phyloP scores from a whole-genome alignment of 2,797 vertebrate species.

The Botia almorhae region DNA sequence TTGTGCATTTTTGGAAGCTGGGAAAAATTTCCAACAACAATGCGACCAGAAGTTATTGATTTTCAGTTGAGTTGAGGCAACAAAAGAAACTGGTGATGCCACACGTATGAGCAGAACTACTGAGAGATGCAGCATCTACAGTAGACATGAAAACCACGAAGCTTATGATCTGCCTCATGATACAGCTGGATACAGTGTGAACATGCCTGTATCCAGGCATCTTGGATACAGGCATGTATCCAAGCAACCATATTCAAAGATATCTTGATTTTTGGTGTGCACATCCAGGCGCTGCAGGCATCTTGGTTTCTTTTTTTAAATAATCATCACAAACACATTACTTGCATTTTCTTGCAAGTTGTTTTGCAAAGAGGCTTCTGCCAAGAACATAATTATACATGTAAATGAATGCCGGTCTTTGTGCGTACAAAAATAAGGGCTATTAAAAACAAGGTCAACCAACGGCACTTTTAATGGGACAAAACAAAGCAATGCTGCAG shows the following conservation, averaged over 20 bases:
- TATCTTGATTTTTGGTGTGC: no score
- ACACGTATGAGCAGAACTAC: no score
- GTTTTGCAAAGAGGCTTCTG: background rate
- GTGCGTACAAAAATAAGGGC: slow-evolving; percentile 27
- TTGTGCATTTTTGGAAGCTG: no score
- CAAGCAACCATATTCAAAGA: no score
- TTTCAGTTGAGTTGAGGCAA: background rate
- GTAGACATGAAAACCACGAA: no score
- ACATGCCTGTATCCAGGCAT: no score
- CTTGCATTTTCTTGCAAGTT: background rate
- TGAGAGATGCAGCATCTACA: no score
- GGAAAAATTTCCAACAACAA: background rate
- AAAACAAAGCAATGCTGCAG: slow-evolving; percentile 13
- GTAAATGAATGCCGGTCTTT: slow-evolving; percentile 14
- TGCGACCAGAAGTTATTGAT: background rate
- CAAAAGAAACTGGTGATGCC: no score
- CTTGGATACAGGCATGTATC: no score
- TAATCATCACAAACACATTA: background rate
- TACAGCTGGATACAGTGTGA: no score
- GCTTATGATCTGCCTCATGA: no score
- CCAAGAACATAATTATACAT: slow-evolving; percentile 13
- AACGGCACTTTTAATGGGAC: background rate
- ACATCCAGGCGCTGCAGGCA: background rate
- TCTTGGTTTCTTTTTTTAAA: background rate
- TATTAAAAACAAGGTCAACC: slow-evolving; percentile 30